A percentile compares a stretch with the other conserved stretches of the same genome.
Evolutionary conservation across 30 jellyfish, hydroid and myxozoan species (phyloP).

Genomic region (Aurelia aurita): DNA sequence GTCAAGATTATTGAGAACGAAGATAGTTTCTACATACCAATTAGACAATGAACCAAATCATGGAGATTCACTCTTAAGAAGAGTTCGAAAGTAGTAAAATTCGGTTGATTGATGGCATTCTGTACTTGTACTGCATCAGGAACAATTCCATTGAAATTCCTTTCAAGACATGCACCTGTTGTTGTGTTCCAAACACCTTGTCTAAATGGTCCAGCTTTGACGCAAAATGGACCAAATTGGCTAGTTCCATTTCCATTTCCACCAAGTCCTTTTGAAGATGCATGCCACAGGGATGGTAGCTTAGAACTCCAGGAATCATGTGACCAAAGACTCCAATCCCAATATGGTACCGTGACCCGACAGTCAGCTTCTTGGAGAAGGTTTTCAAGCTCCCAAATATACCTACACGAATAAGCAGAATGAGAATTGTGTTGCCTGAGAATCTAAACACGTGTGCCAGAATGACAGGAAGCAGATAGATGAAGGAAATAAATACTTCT

Average conservation of each 20-base stretch:
- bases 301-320: conserved; percentile 42
- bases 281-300: conserved; percentile 19
- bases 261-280: conserved; percentile 27
- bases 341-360: conserved; percentile 70
- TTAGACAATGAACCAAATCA: conserved; percentile 28
- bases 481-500: too few species aligned
- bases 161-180: conserved; percentile 30
- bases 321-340: conserved; percentile 81
- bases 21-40: conserved; percentile 20
- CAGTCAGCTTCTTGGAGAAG: conserved; percentile 65
- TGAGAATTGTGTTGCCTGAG: too few species aligned
- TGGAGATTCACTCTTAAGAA: conserved; percentile 31
- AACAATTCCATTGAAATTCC: conserved; percentile 25
- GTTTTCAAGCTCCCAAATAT: conserved; percentile 56
- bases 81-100: not conserved
- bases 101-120: conserved; percentile 6
- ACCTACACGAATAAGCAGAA: not conserved
- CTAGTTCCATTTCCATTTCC: conserved; percentile 36
- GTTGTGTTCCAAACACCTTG: conserved; percentile 34
- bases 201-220: conserved; percentile 54
- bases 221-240: too few species aligned
- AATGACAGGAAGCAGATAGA: too few species aligned
- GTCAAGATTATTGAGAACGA: too few species aligned
- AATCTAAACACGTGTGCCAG: too few species aligned
- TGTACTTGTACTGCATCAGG: conserved; percentile 55